Base-by-base conservation (phyloP, 2,888 invertebrate species). In the Chromoteleia sp. region DNA sequence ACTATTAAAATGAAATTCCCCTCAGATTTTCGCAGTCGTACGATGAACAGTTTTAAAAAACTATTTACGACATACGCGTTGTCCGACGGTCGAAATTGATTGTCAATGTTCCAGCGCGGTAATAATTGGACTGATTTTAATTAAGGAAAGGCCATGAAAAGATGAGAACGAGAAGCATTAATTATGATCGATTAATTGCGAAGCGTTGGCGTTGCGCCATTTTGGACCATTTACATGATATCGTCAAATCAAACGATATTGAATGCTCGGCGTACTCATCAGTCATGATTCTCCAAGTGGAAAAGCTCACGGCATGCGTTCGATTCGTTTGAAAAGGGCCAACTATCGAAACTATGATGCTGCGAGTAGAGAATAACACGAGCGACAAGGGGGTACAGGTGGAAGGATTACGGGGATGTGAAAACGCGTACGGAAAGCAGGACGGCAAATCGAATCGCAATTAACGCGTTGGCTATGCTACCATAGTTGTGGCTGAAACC, bases 401-500 rank as follows among this genome's bases (percentile, higher is more conserved):
- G 21, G 56, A 30, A 48, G 76, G 54, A 76, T 76, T 68, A 68
- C 63, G 21, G 63, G 56, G 56, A 56, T 48, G 54, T 45, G 76
- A 68, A 68, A 67, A 59, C 70, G 71, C 59, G 50, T 54, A 21
- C 76, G 75, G 50, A 75, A 78, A 82, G 61, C 82, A 63, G 73
- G 25, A 78, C 67, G 43, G 33, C 68, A 67, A 67, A 71, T 73
- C 71, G 81, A 84, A 77, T 83, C 83, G 78, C 82, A 84, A 84
- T 84, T 83, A 83, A 81, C 82, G 80, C 61, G 70, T 68, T 33
- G 70, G 61, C 67, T 61, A 39, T 68, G 67, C 70, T 65, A 59
- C 74, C 73, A 67, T 67, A 68, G 77, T 82, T 83, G 85, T 45
- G 83, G 82, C 82, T 29, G 78, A 65, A 74, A 82, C 82, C 82